Percentiles rank a stretch among this genome's conserved stretches.
Evolutionary conservation across 2,797 vertebrate genomes (phyloP).

Genomic region (Sebastes paucispinis): DNA sequence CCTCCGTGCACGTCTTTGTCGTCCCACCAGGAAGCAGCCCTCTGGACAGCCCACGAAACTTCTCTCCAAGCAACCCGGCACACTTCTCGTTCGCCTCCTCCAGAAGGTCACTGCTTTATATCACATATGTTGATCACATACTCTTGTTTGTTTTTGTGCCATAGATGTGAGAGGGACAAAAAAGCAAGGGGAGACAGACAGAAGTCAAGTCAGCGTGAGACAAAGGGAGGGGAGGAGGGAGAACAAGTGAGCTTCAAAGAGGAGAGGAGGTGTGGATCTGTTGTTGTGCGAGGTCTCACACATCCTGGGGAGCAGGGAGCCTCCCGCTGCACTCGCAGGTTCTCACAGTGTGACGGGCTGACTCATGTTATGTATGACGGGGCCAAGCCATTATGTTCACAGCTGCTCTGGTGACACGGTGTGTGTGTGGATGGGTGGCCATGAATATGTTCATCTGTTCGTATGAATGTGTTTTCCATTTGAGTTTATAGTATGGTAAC

Average conservation of each 20-base stretch:
- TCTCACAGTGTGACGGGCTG: constrained; percentile 23
- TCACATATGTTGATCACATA: neutral
- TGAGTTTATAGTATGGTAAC: neutral
- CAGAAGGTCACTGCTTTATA: constrained; percentile 82
- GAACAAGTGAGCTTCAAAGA: neutral
- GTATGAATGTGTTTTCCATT: neutral
- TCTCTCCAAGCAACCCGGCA: constrained; percentile 90
- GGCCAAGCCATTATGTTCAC: constrained; percentile 19
- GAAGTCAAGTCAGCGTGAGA: constrained; percentile 6
- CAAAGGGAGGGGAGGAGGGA: neutral
- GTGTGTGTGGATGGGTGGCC: neutral
- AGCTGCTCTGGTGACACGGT: neutral
- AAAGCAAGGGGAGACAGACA: neutral
- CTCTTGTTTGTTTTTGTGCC: neutral
- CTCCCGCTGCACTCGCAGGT: neutral
- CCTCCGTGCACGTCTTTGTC: constrained; percentile 18
- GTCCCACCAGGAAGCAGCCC: constrained; percentile 88
- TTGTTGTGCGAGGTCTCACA: constrained; percentile 29
- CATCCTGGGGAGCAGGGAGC: constrained; percentile 22
- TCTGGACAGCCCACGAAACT: constrained; percentile 92
- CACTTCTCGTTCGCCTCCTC: constrained; percentile 94
- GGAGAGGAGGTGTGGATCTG: constrained; percentile 12
- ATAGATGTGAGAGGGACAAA: neutral
- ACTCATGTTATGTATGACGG: constrained; percentile 36
- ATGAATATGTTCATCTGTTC: neutral